These are phyloP conservation scores for Diachasmimorpha longicaudata DNA, from an alignment of 1,140 invertebrate genomes.

Conservation along the genomic window DNA sequence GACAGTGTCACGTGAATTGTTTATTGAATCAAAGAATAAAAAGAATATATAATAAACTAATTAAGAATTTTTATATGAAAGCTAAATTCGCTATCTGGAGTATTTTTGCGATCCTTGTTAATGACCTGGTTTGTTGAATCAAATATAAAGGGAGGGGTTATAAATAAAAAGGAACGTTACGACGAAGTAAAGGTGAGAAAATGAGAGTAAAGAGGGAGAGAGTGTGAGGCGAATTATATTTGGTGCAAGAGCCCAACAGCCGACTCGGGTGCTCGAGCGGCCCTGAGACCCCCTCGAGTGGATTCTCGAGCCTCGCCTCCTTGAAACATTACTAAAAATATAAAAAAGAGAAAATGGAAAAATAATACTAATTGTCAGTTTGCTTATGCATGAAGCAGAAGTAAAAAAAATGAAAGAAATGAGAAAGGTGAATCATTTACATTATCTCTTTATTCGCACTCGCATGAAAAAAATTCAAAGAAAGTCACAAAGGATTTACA, in stretches of 20 bases:
- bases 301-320: not conserved
- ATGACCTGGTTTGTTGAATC: not conserved
- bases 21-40: not conserved
- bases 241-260: too few species aligned
- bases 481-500: too few species aligned
- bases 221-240: not conserved
- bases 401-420: not conserved
- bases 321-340: not conserved
- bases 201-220: not conserved
- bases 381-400: not conserved
- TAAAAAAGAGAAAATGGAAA: not conserved
- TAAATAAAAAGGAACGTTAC: not conserved
- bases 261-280: not conserved
- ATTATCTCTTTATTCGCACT: too few species aligned
- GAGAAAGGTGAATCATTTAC: too few species aligned
- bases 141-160: not conserved
- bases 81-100: not conserved
- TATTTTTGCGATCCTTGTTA: not conserved
- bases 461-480: too few species aligned
- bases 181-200: not conserved
- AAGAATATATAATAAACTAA: not conserved
- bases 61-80: not conserved
- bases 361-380: conserved; percentile 1
- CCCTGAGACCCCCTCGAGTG: not conserved
- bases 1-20: not conserved